phyloP scores from a whole-genome alignment of 2,113 vertebrate species.

The Podarcis muralis region DNA sequence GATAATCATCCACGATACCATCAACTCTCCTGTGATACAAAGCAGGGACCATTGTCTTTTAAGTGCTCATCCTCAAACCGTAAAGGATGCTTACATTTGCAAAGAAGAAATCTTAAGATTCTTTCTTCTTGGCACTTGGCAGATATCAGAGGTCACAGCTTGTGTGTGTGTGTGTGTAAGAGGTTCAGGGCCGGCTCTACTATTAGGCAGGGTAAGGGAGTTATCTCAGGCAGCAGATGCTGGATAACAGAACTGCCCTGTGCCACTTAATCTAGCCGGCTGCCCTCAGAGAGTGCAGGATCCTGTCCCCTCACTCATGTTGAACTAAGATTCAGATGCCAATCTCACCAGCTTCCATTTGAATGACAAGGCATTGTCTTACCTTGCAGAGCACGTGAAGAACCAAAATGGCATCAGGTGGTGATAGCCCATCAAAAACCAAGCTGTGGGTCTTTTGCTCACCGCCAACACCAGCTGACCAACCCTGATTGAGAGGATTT shows the following conservation, averaged over 20 bases:
- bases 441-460: background rate
- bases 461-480: background rate
- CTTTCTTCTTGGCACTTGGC: background rate
- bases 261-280: too few species aligned
- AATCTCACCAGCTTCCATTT: background rate
- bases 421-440: background rate
- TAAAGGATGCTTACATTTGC: background rate
- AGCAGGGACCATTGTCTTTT: background rate
- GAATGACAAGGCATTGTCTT: background rate
- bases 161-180: too few species aligned
- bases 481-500: background rate
- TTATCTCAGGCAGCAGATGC: background rate
- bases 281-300: background rate
- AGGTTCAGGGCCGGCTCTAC: background rate
- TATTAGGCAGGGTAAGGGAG: background rate
- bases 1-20: background rate
- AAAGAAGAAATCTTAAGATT: background rate
- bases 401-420: background rate
- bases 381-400: background rate
- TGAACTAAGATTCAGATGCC: background rate
- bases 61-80: background rate
- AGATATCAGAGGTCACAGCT: background rate
- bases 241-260: background rate
- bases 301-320: background rate
- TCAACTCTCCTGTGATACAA: background rate